Evolutionary conservation across 2,797 vertebrate genomes (phyloP), one percentile per base, ranked within the genome.

Genomic region (Neosilurus mollespiculum): DNA sequence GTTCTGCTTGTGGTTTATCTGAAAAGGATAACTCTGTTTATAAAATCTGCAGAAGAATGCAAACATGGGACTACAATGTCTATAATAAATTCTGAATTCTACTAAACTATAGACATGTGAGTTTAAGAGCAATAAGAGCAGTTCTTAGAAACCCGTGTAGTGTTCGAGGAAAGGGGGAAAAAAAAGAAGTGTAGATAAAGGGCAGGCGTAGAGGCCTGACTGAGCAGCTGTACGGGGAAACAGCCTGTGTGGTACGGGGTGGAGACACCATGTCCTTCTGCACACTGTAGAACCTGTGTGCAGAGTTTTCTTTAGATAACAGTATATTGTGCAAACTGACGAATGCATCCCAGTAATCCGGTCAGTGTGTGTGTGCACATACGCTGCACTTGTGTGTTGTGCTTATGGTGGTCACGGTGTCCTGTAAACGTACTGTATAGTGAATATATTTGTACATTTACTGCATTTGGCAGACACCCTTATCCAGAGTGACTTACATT

Each of bases 71-170:
- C 75, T 53, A 72, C 8, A 77, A 34, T 30, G 61, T 79, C 64
- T 43, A 64, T 81, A 78, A 86, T 80, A 82, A n/a, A n/a, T n/a
- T n/a, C n/a, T n/a, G n/a, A 73, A 87, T 86, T 70, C 78, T 81
- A 59, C 66, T 85, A 51, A 80, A 66, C 75, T 81, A 77, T 54
- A 79, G 83, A 82, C 71, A 67, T 79, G 54, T 83, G 22, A 61
- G 79, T 67, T 80, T 61, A 75, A 85, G 77, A 12, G 66, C 53
- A 71, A 73, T 65, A 75, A 54, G 62, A 22, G 20, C 2, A 56
- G 58, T 88, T 86, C 88, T 82, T 80, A 34, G 86, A 85, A 85
- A 77, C 49, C 12, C 1, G 64, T 24, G 16, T 65, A 71, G 81
- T 71, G 62, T 82, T 66, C 79, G 56, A 72, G 22, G 78, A 51